Evolutionary conservation across 1,140 invertebrate genomes (phyloP), one percentile per base, ranked within the genome.

Genomic region (Drosophila bifasciata): DNA sequence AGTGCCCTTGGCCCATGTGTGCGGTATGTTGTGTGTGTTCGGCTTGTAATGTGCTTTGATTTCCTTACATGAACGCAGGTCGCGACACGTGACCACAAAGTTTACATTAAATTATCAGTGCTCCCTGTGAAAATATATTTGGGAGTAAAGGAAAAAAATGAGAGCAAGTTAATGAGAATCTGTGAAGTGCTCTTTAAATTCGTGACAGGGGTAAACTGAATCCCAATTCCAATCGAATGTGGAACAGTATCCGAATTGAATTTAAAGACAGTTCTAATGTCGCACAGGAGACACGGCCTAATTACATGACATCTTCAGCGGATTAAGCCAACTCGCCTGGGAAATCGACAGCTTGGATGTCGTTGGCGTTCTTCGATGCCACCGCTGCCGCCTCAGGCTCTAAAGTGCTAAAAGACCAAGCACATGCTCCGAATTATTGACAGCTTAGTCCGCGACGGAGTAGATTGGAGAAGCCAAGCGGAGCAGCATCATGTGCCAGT

Each of bases 341-440:
- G 83, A 88, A 88, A 88, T 88, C 84, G 75, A 60, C 78, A 79
- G 67, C 70, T 80, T 85, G 81, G 48, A 46, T 43, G 58, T 39
- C 57, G 69, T 59, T 62, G 43, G 48, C 39, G 44, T 46, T 39
- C 59, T 48, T 63, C 56, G 55, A 58, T 59, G 53, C 56, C 40
- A 17, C 13, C 5, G 21, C 56, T 19, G 16, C 41, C 21, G 66
- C 68, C 67, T 40, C 11, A 44, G 62, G 62, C 41, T 59, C 25
- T 45, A 67, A 73, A 74, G 76, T 28, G 66, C 70, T 63, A 74
- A 74, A 74, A 74, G 70, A 69, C 61, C 55, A 53, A 70, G 75
- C 78, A 88, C 69, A 88, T 83, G 83, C 41, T 75, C 39, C 71
- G 83, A 75, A 86, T 88, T 88, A 88, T 88, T 88, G 83, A 88